phyloP scores from a whole-genome alignment of 1,140 invertebrate species.

The Drosophila biarmipes region DNA sequence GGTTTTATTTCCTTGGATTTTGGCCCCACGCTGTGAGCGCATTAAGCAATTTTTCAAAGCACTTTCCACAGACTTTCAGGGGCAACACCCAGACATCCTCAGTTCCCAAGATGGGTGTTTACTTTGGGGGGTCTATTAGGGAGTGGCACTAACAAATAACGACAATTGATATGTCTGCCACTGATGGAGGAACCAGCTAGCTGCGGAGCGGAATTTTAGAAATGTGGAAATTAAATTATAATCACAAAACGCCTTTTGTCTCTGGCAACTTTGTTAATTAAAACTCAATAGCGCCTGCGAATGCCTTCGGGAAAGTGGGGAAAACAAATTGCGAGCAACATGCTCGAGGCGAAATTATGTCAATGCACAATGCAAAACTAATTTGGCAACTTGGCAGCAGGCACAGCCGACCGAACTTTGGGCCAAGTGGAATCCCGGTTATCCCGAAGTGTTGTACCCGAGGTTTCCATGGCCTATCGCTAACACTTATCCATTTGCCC shows the following conservation, averaged over 20 bases:
- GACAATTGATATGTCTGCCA: conserved; percentile 71
- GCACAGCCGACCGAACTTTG: conserved; percentile 12
- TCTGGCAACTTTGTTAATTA: conserved; percentile 75
- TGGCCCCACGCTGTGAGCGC: conserved; percentile 21
- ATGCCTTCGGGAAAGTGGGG: conserved; percentile 49
- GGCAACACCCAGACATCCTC: conserved; percentile 19
- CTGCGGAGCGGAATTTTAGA: neutral
- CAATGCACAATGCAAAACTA: conserved; percentile 62
- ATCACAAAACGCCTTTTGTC: conserved; percentile 47
- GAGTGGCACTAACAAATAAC: conserved; percentile 62
- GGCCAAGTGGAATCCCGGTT: conserved; percentile 38
- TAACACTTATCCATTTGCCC: conserved; percentile 44
- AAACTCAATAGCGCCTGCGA: conserved; percentile 64
- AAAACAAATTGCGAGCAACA: conserved; percentile 60
- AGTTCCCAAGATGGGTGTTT: conserved; percentile 20
- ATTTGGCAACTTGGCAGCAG: conserved; percentile 42
- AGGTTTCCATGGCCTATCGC: conserved; percentile 55
- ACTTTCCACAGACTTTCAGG: conserved; percentile 66
- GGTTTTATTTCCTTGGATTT: conserved; percentile 16
- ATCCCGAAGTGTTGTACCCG: conserved; percentile 4
- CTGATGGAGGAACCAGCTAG: conserved; percentile 39
- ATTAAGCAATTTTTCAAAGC: conserved; percentile 65
- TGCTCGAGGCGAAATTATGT: conserved; percentile 47
- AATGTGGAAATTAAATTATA: conserved; percentile 65
- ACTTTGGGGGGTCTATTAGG: conserved; percentile 39